Base-by-base conservation (phyloP, 1,140 invertebrate genomes). In the Zophobas atratus region DNA sequence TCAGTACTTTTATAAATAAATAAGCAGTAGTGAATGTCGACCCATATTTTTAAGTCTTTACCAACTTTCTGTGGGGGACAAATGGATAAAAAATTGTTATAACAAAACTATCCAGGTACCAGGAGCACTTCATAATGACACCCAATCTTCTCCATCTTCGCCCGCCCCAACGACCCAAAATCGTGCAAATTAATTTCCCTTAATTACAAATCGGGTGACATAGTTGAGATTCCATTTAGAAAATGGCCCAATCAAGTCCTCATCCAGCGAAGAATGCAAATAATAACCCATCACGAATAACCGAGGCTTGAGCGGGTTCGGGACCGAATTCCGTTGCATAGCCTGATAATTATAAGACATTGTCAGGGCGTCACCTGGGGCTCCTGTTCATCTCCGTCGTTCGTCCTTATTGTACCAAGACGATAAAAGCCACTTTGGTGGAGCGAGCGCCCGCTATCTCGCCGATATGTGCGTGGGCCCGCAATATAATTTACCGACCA, bases 401-500 rank as follows among this genome's bases (percentile, higher is more conserved):
- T 56, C 51, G 67, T 63, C 55, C 53, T 41, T 67, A 76, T 49
- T 70, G 63, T 70, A 71, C 34, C 70, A 63, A 71, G 76, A 71
- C 34, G 53, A 70, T 38, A 77, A 79, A 76, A 74, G 74, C 75
- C 75, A 77, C 78, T 80, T 75, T 80, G 79, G 56, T 56, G 70
- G 67, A 51, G 63, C 76, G 67, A 51, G 63, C 76, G 53, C 36
- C n/a, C 34, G 55, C 73, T 39, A 63, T 71, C 67, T 74, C 76
- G 77, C 77, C 60, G 60, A 71, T 79, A 75, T 48, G 48, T 80
- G 80, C 80, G 80, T 81, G 80, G 80, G 80, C 72, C 49, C 73
- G 71, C 77, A 81, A 79, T 82, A 82, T 82, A 82, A 82, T 82
- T 82, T 82, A 81, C 75, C 80, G 77, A 79, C 80, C 79, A 82